These are phyloP conservation scores for Rachycentron canadum DNA, from an alignment of 2,797 vertebrate species.

Conservation along the genomic window DNA sequence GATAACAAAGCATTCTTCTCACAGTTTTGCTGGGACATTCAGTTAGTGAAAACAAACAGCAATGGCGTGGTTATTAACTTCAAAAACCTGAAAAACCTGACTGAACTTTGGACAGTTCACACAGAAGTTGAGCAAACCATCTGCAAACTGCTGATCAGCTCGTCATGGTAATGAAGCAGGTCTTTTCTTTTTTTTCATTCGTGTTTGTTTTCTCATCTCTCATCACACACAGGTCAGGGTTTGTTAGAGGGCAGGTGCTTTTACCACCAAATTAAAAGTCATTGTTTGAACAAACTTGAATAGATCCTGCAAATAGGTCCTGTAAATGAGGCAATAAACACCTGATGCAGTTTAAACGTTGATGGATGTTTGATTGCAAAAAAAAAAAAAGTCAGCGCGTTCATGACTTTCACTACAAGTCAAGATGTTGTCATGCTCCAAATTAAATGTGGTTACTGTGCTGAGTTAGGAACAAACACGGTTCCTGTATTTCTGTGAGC, in stretches of 20 bases:
- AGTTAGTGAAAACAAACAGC: conserved; percentile 69
- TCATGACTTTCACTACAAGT: not conserved
- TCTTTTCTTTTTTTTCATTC: not conserved
- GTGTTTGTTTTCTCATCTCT: not conserved
- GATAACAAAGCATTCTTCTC: conserved; percentile 72
- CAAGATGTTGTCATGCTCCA: not conserved
- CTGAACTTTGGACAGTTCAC: conserved; percentile 12
- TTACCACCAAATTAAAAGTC: not conserved
- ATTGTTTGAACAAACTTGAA: conserved; percentile 10
- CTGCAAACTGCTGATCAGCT: conserved; percentile 51
- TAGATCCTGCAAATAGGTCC: too few species aligned
- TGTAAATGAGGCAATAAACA: conserved; percentile 11
- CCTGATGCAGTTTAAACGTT: conserved; percentile 7
- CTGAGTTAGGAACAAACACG: conserved; percentile 31
- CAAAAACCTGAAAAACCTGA: conserved; percentile 79
- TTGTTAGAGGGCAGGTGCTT: not conserved
- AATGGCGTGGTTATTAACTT: conserved; percentile 46
- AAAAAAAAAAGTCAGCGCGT: not conserved
- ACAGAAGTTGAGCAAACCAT: conserved; percentile 28
- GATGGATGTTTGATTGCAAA: not conserved
- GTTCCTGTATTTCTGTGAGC: conserved; percentile 50
- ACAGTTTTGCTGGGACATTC: conserved; percentile 66
- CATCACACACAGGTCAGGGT: not conserved
- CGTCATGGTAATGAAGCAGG: conserved; percentile 2
- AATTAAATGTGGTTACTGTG: not conserved